These are phyloP conservation scores for Chalcis sispes DNA, from an alignment of 2,888 invertebrate species.

Conservation along the genomic window DNA sequence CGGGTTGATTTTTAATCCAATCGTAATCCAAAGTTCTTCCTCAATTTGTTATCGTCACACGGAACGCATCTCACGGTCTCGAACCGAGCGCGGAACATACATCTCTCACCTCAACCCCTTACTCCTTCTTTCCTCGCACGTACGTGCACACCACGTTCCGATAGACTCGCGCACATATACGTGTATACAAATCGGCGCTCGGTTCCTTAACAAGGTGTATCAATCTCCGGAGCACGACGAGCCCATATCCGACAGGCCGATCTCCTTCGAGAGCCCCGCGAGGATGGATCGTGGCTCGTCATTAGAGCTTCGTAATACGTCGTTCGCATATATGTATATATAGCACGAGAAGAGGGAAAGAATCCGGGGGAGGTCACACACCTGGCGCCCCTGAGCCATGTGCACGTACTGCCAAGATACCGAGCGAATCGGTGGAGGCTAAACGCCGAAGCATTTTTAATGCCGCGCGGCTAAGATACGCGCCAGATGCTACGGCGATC, in stretches of 20 bases:
- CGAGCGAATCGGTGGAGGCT: too few species aligned
- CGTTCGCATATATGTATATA: background rate
- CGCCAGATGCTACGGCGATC: conserved; percentile 67
- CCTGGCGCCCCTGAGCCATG: conserved; percentile 67
- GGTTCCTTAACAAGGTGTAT: conserved; percentile 67
- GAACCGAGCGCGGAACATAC: too few species aligned
- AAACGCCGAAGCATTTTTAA: conserved; percentile 60
- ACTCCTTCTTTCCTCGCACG: conserved; percentile 26
- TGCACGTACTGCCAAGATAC: conserved; percentile 59
- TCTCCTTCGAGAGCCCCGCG: conserved; percentile 42
- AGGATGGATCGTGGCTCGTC: conserved; percentile 63
- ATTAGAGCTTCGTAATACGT: conserved; percentile 58
- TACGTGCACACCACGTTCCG: conserved; percentile 15
- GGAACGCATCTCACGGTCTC: too few species aligned
- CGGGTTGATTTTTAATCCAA: conserved; percentile 24
- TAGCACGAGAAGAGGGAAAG: conserved; percentile 57
- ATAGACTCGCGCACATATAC: too few species aligned
- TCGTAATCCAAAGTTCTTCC: background rate
- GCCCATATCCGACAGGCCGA: conserved; percentile 60
- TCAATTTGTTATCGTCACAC: conserved; percentile 23
- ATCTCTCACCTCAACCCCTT: background rate
- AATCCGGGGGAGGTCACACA: conserved; percentile 64
- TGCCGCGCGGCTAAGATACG: background rate
- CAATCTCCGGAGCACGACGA: conserved; percentile 62
- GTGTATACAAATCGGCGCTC: conserved; percentile 62